Base-by-base conservation (phyloP, 2,888 invertebrate species). In the Rhingia campestris region DNA sequence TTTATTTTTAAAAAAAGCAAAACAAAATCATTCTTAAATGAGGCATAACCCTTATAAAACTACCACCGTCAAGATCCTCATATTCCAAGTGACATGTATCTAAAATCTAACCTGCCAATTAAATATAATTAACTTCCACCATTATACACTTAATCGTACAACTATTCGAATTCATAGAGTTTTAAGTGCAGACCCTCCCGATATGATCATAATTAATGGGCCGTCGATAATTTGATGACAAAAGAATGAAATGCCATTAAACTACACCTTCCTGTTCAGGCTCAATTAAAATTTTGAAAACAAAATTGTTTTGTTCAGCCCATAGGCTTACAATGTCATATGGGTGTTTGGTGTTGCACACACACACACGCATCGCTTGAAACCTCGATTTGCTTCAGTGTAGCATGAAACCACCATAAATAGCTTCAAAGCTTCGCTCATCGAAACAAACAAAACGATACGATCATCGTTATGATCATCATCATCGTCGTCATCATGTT, bases 361-460 rank as follows among this genome's bases (percentile, higher is more conserved):
- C 66, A 67, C 76, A 72, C 66, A 66, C 74, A 75, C 37, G 22
- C 22, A 14, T 7, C 53, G 54, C 9, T 72, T n/a, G 39, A 30
- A 72, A 32, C 79, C 79, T 79, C 72, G 75, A 47, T 51, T 49
- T 59, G 75, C 70, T 70, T 75, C 75, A 81, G 53, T 66, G 66
- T 76, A 81, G 76, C 72, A 73, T 82, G 76, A 73, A 73, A 82
- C 67, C 56, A 67, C 67, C 76, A 77, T 82, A 82, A 82, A 73
- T 77, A 82, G 76, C 61, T 37, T 6, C 61, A 67, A 81, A 76
- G 54, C 72, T 70, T 30, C 6, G 53, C 53, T 72, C 72, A 45
- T 66, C 56, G 10, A n/a, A 45, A 49, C 41, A 35, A 43, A 53
- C 74, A 30, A 54, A 81, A 61, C 67, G 61, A 63, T 33, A 22